phyloP scores from a whole-genome alignment of 2,797 vertebrate genomes.

The Lepilemur septentrionalis region DNA sequence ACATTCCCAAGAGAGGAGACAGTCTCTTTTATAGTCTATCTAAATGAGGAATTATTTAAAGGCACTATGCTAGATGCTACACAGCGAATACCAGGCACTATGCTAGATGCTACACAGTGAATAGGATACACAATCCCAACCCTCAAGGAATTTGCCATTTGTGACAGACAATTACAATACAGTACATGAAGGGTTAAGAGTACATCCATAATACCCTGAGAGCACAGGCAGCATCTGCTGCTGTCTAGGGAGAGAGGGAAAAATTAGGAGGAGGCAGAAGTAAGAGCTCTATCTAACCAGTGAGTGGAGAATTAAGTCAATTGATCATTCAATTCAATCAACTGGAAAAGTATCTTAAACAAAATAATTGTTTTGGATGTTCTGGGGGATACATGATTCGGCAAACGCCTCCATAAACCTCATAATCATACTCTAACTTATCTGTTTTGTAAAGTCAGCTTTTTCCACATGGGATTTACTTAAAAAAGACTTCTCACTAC shows the following conservation, averaged over 20 bases:
- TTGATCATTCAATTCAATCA: background rate
- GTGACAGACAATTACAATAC: background rate
- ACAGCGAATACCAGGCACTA: background rate
- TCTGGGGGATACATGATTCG: background rate
- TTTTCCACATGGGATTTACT: conserved; percentile 11
- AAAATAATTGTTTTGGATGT: conserved; percentile 13
- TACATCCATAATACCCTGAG: background rate
- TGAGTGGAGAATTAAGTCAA: background rate
- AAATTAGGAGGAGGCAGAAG: background rate
- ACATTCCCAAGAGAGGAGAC: background rate
- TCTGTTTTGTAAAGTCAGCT: conserved; percentile 23
- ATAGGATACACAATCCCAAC: background rate
- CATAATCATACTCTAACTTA: conserved; percentile 35
- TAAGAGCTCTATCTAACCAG: background rate
- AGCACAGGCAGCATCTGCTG: background rate
- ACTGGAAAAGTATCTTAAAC: conserved; percentile 2
- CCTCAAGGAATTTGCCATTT: background rate
- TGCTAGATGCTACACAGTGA: background rate
- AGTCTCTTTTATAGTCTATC: background rate
- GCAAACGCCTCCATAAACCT: conserved; percentile 20
- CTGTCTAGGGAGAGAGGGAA: background rate
- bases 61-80: background rate
- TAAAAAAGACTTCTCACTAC: background rate
- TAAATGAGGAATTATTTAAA: conserved; percentile 19
- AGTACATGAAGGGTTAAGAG: background rate